Percentiles rank a stretch among this genome's conserved stretches.
phyloP scores from a whole-genome alignment of 2,888 invertebrate species.

The Allacma fusca region DNA sequence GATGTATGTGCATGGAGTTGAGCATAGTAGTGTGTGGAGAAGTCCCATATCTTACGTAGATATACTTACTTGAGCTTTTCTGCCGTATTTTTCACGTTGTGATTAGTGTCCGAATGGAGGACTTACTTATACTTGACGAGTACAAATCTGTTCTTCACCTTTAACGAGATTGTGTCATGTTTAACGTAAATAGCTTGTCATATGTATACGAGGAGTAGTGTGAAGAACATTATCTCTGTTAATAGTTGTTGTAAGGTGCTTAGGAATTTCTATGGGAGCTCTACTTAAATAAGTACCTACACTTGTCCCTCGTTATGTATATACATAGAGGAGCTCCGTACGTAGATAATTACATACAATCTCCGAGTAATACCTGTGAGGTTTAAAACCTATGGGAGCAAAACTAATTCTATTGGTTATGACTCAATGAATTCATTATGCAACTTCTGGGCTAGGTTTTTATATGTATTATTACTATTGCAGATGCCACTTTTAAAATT shows the following conservation, averaged over 20 bases:
- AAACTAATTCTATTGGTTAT: slow-evolving; percentile 2
- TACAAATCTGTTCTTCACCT: slow-evolving; percentile 8
- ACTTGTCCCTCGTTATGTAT: too few relatives aligned
- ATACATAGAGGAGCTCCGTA: too few relatives aligned
- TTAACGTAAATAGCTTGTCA: slow-evolving; percentile 2
- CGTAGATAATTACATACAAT: too few relatives aligned
- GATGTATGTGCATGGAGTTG: too few relatives aligned
- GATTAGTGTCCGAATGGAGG: slow-evolving; percentile 10
- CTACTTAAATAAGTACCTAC: too few relatives aligned
- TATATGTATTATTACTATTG: too few relatives aligned
- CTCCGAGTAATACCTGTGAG: background rate
- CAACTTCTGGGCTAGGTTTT: too few relatives aligned
- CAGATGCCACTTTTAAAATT: too few relatives aligned
- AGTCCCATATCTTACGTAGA: background rate
- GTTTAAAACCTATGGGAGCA: background rate
- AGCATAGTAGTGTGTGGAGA: too few relatives aligned
- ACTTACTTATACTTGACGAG: slow-evolving; percentile 17
- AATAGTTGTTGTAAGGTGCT: too few relatives aligned
- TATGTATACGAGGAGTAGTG: background rate
- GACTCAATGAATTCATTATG: background rate
- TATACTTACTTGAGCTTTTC: background rate
- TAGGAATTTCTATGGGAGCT: too few relatives aligned
- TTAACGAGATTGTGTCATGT: slow-evolving; percentile 31
- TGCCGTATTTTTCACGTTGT: background rate
- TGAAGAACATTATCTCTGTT: background rate